Evolutionary conservation across 2,888 invertebrate species (phyloP), one percentile per base, ranked within the genome.

Genomic region (Cephus sareptanus): DNA sequence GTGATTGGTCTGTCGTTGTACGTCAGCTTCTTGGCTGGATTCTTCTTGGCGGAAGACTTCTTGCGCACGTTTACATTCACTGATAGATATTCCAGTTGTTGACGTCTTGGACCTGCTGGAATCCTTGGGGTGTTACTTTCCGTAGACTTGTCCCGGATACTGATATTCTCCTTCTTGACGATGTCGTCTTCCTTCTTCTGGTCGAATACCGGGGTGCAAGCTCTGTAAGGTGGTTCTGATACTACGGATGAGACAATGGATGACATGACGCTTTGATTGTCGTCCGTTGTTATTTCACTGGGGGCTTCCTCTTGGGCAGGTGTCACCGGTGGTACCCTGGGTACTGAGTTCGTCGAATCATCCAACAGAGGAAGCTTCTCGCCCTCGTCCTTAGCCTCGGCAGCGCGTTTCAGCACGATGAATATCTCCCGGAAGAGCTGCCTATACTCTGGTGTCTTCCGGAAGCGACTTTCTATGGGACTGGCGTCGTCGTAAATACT

Each of bases 381-480:
- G 34, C 95, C 96, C 82, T 96, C 96, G 80, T 96, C 96, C 89
- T 96, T 96, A 81, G 96, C 96, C 85, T 96, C 96, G 1, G 96
- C 96, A 0, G 97, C 96, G 85, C 96, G 95, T 89, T 97, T 97
- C 30, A 97, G 92, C 12, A 96, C 96, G 34, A 95, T 95, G 90
- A 97, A 97, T 80, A 97, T 97, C 90, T 97, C 97, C 85, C 96
- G 95, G 91, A 97, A 97, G 11, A 97, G 90, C 86, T 95, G 95
- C 4, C 95, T 93, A 89, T 97, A 96, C 88, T 97, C 96, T 0
- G 97, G 97, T 37, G 96, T 94, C 89, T 96, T 96, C 31, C 95
- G 94, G 93, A 97, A 97, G 77, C 96, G 94, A 83, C 96, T 95
- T 87, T 97, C 96, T 89, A 97, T 95, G 0, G 96, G 95, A 87